Evolutionary conservation across 2,113 vertebrate genomes (phyloP), one percentile per base, ranked within the genome.

Genomic region (Etheostoma spectabile): DNA sequence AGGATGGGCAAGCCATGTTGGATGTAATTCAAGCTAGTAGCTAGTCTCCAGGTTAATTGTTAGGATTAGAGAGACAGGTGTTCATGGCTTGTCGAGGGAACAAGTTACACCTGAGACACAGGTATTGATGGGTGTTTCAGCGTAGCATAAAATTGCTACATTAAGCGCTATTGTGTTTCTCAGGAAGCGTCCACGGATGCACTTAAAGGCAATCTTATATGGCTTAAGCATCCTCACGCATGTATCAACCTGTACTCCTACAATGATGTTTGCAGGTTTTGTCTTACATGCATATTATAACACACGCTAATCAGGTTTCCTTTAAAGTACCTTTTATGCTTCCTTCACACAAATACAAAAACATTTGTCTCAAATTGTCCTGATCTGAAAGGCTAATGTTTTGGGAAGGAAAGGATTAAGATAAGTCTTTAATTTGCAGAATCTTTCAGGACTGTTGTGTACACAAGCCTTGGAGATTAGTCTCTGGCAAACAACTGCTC

Each of bases 41-140:
- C 80, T 82, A 72, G 86, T 86, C 88, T 78, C 66, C 70, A 90
- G 92, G 92, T 95, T 94, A 94, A 94, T 93, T 93, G 89, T 88
- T 74, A 30, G 90, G 95, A 95, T 95, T 92, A 93, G 86, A 82
- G 83, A 80, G 91, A 94, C 95, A 95, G 94, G 92, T 95, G 94
- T 92, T 92, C 85, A 5, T 63, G 83, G 64, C 76, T 80, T 92
- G 86, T 92, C 35, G 0, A 48, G 30, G 77, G 79, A 79, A 48
- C 59, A 51, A 77, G 74, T 82, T 86, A 84, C 91, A 91, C 87
- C 79, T 89, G 77, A 86, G 85, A 91, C 82, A 76, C 62, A 79
- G 83, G 72, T 85, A 85, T 79, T 88, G 89, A 91, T 77, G 72
- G 79, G 66, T 7, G 70, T 72, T 77, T n/a, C 62, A 49, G 46